Conservation (phyloP, 2,113 vertebrate genomes). For the Pontoporia blainvillei region DNA sequence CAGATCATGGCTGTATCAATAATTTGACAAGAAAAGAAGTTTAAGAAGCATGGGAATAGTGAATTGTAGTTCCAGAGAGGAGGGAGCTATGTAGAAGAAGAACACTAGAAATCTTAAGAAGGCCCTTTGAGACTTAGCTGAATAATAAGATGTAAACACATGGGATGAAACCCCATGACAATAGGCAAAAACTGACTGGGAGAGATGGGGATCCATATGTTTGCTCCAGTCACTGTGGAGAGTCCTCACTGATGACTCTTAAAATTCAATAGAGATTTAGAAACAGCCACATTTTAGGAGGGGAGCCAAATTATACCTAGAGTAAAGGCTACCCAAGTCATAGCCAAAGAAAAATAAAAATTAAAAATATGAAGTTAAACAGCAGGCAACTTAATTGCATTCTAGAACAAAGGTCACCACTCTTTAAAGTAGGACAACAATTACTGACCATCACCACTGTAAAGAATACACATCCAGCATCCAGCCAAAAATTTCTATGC, state of each 20-base stretch:
- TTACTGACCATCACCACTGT: background rate
- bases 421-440: background rate
- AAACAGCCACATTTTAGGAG: background rate
- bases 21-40: background rate
- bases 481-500: background rate
- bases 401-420: background rate
- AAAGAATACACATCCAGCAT: background rate
- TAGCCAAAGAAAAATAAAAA: background rate
- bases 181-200: background rate
- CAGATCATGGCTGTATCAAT: background rate
- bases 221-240: background rate
- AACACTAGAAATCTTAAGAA: background rate
- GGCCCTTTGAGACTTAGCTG: background rate
- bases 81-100: background rate
- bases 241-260: background rate
- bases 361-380: background rate
- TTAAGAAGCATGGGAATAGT: background rate
- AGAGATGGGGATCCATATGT: background rate
- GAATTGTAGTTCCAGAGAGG: background rate
- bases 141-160: background rate
- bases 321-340: background rate
- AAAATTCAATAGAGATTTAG: background rate
- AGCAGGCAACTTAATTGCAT: background rate
- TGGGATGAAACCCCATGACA: background rate
- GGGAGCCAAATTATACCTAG: background rate